Percentiles rank a stretch among this genome's conserved stretches.
phyloP scores from a whole-genome alignment of 35 echinoderm and acorn worm genomes.

The Apostichopus californicus region DNA sequence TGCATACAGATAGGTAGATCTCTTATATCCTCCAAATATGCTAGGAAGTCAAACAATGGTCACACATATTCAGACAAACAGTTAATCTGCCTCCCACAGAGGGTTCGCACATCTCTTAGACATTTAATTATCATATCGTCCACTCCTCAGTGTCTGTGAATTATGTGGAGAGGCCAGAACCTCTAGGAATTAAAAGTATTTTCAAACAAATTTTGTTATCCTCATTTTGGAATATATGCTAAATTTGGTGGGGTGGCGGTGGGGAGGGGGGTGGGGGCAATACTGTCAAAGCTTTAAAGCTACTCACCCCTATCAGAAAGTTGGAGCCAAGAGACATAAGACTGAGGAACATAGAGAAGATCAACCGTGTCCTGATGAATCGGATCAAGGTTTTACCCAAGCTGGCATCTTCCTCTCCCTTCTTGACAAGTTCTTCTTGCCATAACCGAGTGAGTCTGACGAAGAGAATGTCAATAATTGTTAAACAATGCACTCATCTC shows the following conservation, averaged over 20 bases:
- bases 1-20: no score
- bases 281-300: neutral
- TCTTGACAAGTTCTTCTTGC: slow-evolving; percentile 61
- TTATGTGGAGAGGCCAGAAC: no score
- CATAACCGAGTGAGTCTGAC: slow-evolving; percentile 67
- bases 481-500: no score
- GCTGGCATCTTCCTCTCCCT: slow-evolving; percentile 61
- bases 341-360: slow-evolving; percentile 44
- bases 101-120: neutral
- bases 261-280: neutral
- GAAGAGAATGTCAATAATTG: neutral
- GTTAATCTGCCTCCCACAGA: neutral
- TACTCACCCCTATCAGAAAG: slow-evolving; percentile 68
- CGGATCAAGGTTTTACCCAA: slow-evolving; percentile 61
- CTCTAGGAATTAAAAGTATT: no score
- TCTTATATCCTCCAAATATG: no score
- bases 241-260: neutral
- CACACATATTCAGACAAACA: neutral
- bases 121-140: no score
- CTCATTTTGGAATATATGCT: no score
- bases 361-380: slow-evolving; percentile 69
- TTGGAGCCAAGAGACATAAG: slow-evolving; percentile 59
- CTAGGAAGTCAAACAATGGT: no score
- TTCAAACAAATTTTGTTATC: no score
- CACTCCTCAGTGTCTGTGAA: no score